Conservation (phyloP, 2,888 invertebrate genomes). For the Minunthozetes semirufus region DNA sequence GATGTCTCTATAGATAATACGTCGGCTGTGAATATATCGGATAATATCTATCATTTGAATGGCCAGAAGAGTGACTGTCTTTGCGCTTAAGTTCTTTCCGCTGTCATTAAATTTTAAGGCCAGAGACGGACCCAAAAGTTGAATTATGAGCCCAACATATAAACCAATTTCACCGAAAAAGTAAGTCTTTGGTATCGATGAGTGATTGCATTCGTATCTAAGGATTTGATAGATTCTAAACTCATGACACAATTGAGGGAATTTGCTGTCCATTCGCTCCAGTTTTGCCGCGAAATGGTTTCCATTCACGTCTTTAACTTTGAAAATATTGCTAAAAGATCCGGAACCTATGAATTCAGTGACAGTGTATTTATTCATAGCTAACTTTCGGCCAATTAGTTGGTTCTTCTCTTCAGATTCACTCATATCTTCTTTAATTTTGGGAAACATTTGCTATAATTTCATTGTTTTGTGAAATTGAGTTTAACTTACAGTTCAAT, state of each 20-base stretch:
- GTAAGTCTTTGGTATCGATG: background rate
- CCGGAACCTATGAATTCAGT: background rate
- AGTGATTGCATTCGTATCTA: background rate
- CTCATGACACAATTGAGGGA: background rate
- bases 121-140: slow-evolving; percentile 21
- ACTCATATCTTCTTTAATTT: background rate
- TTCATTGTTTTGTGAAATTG: too few relatives aligned
- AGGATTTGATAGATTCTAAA: background rate
- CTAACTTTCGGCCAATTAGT: background rate
- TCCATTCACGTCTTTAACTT: background rate
- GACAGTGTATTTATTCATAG: background rate
- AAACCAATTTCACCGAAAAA: background rate
- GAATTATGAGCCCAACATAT: background rate
- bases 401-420: background rate
- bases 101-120: background rate
- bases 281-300: background rate
- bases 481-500: too few relatives aligned
- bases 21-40: slow-evolving; percentile 24
- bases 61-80: slow-evolving; percentile 4
- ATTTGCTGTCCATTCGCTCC: background rate
- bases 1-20: slow-evolving; percentile 31
- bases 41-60: slow-evolving; percentile 29
- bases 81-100: background rate
- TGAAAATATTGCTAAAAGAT: background rate
- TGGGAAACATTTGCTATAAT: too few relatives aligned